Base-by-base conservation (phyloP, 2,888 invertebrate species). In the Ptychoptera contaminata region DNA sequence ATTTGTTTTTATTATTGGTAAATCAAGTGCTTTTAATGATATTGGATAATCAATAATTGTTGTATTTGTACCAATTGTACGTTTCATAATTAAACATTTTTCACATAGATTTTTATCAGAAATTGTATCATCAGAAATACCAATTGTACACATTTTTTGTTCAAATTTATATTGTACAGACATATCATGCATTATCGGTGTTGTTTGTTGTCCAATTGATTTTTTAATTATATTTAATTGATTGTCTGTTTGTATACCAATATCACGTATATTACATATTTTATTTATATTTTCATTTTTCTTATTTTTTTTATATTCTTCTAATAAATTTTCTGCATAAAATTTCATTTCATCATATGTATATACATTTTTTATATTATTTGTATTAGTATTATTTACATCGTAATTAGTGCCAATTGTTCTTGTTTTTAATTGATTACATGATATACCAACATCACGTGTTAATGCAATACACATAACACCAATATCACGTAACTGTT, bases 401-500 rank as follows among this genome's bases (percentile, higher is more conserved):
- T 32, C 9, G 38, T 61, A 40, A 52, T 53, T 57, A 15, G 58
- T 58, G 43, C 56, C 60, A 8, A 57, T 52, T 34, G 60, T 55
- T 14, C 58, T 56, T 10, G 52, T 53, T 16, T 55, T 53, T 51
- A 59, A 60, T 50, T 62, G 60, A 38, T 61, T 63, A 49, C 67
- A 63, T n/a, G 67, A 67, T 37, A 73, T 73, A 4, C 77, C 79
- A 43, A 80, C 68, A 56, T 79, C 79, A 47, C 80, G 63, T 1
- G 75, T 74, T 47, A 76, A 62, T 29, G 74, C 72, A 5, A 69
- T 65, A 51, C 73, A 76, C 62, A 78, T 80, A 2, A 79, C 74
- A 40, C 76, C 79, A 48, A 78, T 73, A 56, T 79, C 79, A 51
- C 79, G 70, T 35, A 67, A 63, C 30, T 39, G 16, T 39, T 16